These are phyloP conservation scores for Larimichthys polyactis DNA, from an alignment of 2,113 vertebrate genomes.

Conservation along the genomic window DNA sequence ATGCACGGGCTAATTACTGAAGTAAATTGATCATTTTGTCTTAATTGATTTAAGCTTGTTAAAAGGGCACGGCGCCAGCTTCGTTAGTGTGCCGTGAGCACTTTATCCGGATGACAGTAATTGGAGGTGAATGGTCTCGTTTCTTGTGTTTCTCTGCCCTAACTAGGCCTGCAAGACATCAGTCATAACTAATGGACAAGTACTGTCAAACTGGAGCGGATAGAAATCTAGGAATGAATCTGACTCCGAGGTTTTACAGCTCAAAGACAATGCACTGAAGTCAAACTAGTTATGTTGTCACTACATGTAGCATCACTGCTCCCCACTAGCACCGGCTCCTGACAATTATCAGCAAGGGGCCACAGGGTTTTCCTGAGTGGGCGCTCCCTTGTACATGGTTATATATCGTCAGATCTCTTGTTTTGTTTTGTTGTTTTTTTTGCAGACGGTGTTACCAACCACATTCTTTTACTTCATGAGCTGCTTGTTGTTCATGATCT, in stretches of 20 bases:
- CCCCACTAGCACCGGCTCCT: no score
- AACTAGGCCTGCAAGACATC: constrained; percentile 49
- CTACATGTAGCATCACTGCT: not conserved
- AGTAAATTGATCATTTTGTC: constrained; percentile 76
- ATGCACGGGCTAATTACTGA: constrained; percentile 71
- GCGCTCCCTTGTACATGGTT: no score
- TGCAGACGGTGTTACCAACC: no score
- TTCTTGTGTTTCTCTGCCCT: constrained; percentile 58
- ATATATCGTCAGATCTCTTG: no score
- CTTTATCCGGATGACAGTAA: constrained; percentile 73
- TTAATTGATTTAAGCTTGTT: constrained; percentile 79
- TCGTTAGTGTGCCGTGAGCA: constrained; percentile 48
- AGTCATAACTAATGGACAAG: constrained; percentile 49
- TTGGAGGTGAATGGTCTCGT: constrained; percentile 71
- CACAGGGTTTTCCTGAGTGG: no score
- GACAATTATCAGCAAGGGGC: no score
- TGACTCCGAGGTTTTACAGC: not conserved
- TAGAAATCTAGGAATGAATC: constrained; percentile 3
- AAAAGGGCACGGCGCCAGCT: constrained; percentile 60
- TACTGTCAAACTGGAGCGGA: constrained; percentile 22
- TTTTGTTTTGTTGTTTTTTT: no score
- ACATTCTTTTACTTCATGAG: no score
- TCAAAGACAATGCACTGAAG: no score
- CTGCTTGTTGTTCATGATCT: no score
- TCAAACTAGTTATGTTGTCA: not conserved